Conservation (phyloP, 2,113 vertebrate genomes). For the Syngnathus floridae region DNA sequence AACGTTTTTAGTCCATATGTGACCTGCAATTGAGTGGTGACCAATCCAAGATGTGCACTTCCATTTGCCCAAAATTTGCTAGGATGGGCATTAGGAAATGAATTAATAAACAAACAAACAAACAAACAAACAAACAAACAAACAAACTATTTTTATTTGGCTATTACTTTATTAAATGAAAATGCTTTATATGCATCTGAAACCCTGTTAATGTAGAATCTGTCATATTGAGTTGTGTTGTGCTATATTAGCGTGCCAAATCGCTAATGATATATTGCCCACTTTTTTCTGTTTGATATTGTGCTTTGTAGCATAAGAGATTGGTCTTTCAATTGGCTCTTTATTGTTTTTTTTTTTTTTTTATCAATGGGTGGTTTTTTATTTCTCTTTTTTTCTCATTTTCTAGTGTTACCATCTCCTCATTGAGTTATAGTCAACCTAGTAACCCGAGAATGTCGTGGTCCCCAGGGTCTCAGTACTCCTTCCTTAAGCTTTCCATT, state of each 20-base stretch:
- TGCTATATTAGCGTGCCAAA: too few relatives aligned
- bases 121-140: too few relatives aligned
- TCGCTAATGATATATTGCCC: too few relatives aligned
- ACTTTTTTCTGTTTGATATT: too few relatives aligned
- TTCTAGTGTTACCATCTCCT: constrained; percentile 12
- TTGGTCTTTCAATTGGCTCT: neutral
- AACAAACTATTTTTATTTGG: neutral
- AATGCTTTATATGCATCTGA: neutral
- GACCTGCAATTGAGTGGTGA: neutral
- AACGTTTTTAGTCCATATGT: neutral
- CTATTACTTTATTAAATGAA: neutral
- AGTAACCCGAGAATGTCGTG: constrained; percentile 52
- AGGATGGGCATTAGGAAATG: neutral
- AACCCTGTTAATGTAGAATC: too few relatives aligned
- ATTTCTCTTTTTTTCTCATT: constrained; percentile 5
- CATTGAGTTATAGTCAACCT: constrained; percentile 39
- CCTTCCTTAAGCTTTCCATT: constrained; percentile 46
- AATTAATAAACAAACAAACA: neutral
- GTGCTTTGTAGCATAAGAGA: neutral
- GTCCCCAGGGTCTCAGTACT: constrained; percentile 34
- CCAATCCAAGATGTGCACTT: neutral
- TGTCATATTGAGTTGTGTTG: too few relatives aligned
- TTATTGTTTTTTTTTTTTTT: neutral
- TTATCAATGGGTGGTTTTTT: neutral
- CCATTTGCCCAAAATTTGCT: too few relatives aligned